Percentiles rank a stretch among this genome's conserved stretches.
Conservation (phyloP, 2,797 vertebrate genomes). For the Emys orbicularis region DNA sequence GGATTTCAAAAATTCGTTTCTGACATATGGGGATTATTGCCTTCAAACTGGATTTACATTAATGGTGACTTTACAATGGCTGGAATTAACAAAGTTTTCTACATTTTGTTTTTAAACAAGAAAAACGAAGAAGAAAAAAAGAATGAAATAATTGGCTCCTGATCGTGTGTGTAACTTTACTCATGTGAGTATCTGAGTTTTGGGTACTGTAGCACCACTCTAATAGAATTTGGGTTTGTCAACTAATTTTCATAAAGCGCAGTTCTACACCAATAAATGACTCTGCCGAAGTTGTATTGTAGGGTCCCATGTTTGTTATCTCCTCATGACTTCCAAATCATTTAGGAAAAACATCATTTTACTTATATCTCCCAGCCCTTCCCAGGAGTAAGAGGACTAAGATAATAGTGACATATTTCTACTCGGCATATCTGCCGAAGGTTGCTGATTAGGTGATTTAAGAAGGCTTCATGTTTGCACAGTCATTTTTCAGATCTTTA, state of each 20-base stretch:
- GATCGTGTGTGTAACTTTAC: neutral
- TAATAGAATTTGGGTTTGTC: neutral
- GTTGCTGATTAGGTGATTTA: too few relatives aligned
- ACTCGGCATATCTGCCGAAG: too few relatives aligned
- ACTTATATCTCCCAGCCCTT: too few relatives aligned
- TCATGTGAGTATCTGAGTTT: neutral
- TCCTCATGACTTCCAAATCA: too few relatives aligned
- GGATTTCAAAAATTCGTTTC: slow-evolving; percentile 42
- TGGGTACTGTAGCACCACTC: neutral
- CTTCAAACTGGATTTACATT: slow-evolving; percentile 5
- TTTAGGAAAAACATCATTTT: too few relatives aligned
- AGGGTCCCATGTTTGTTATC: too few relatives aligned
- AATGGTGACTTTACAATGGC: slow-evolving; percentile 1
- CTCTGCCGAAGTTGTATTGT: too few relatives aligned
- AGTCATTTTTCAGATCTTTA: neutral
- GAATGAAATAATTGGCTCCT: neutral
- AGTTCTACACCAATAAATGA: neutral
- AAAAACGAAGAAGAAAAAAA: neutral
- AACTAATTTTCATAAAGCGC: neutral
- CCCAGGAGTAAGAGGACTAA: too few relatives aligned
- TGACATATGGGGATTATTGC: slow-evolving; percentile 19
- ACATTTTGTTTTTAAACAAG: neutral
- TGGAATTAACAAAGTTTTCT: neutral
- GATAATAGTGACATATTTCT: too few relatives aligned
- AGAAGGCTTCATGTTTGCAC: neutral